These are phyloP conservation scores for Scaptodrosophila lebanonensis DNA, from an alignment of 1,140 invertebrate species.

Conservation along the genomic window DNA sequence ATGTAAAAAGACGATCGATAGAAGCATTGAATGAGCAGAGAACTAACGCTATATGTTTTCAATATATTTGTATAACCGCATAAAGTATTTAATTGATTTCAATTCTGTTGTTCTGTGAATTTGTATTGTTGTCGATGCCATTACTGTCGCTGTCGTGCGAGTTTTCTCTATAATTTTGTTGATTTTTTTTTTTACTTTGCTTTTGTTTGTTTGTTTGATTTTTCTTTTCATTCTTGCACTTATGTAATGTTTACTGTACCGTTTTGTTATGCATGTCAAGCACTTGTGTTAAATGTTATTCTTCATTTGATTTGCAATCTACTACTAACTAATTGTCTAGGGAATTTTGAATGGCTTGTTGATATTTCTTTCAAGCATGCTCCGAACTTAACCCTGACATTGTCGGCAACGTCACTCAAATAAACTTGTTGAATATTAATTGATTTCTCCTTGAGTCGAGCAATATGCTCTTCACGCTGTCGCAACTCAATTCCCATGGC, in stretches of 20 bases:
- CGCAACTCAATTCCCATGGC: no score
- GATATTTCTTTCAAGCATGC: not conserved
- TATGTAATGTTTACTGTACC: constrained; percentile 37
- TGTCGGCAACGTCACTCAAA: not conserved
- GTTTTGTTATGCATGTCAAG: constrained; percentile 42
- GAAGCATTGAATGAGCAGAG: no score
- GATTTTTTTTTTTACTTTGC: not conserved
- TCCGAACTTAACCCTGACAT: not conserved
- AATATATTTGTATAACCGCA: constrained; percentile 10
- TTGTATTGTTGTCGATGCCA: constrained; percentile 20
- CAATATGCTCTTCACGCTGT: no score
- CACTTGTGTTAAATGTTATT: constrained; percentile 12
- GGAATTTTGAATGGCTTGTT: constrained; percentile 21
- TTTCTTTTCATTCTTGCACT: constrained; percentile 15
- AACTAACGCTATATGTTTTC: no score
- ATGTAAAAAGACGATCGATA: constrained; percentile 43
- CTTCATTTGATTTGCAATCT: constrained; percentile 16
- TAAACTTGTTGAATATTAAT: constrained; percentile 24
- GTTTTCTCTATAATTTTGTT: not conserved
- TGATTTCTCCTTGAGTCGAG: constrained; percentile 48
- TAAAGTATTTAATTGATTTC: constrained; percentile 57
- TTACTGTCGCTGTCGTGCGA: not conserved
- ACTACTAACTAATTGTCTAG: constrained; percentile 42
- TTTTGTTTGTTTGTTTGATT: constrained; percentile 3
- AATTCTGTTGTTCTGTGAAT: constrained; percentile 40